Base-by-base conservation (phyloP, 2,888 invertebrate genomes). In the Pogonocherus hispidulus region DNA sequence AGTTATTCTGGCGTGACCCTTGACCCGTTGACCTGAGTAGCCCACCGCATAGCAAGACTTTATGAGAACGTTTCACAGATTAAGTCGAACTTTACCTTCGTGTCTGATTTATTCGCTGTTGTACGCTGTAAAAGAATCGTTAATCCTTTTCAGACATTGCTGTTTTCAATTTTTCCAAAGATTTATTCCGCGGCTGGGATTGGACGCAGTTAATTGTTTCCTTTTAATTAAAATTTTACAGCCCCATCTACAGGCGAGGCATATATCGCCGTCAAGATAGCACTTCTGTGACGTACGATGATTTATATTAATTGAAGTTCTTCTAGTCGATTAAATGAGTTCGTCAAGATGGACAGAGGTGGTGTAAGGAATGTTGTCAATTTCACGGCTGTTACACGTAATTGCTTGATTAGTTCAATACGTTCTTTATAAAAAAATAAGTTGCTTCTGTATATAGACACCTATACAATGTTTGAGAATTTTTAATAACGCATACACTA, bases 271-370 rank as follows among this genome's bases (percentile, higher is more conserved):
- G 32, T 52, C 16, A 52, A 52, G 52, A 32, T 51, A 23, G 23
- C 49, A 23, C 4, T 16, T 52, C 32, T 11, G 20, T 27, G 52
- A 18, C 52, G 32, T 52, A 32, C 14, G 52, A 52, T 52, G 52
- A 52, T 52, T 52, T 52, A 52, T 52, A 52, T 32, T 52, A 52
- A 52, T 52, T 52, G 32, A 52, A 52, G 32, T 52, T 49, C 52
- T 52, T 23, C 32, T 35, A 32, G 18, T 9, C 27, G 52, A 1
- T 18, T 22, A 16, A 18, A 27, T 32, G 9, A 32, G 52, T 52
- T 27, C 27, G 8, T 27, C 27, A 27, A 27, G 4, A 27, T 27
- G 27, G 27, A 8, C n/a, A n/a, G n/a, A n/a, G n/a, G n/a, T n/a
- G n/a, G n/a, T n/a, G n/a, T n/a, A n/a, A n/a, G n/a, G n/a, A n/a